Evolutionary conservation across 2,797 vertebrate genomes (phyloP).

Genomic region (Scolopax bukidnonensis): DNA sequence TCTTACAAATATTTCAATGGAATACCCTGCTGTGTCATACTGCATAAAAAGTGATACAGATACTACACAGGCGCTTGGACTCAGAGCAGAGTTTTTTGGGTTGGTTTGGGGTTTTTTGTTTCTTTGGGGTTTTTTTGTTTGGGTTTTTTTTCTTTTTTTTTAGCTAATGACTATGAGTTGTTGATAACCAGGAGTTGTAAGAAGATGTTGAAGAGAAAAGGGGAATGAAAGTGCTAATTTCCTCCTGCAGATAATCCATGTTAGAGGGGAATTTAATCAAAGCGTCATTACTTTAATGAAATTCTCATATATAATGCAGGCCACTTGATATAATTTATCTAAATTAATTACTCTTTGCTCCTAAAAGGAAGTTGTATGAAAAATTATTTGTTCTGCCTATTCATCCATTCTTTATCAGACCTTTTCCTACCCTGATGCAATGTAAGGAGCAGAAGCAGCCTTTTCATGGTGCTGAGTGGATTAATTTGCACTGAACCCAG

Average conservation of each 20-base stretch:
- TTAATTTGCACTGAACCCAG: constrained; percentile 46
- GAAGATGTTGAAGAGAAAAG: background rate
- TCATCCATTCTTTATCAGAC: constrained; percentile 61
- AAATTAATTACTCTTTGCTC: constrained; percentile 70
- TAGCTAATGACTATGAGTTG: background rate
- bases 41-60: rapidly evolving
- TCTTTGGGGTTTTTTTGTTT: no score
- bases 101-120: no score
- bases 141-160: background rate
- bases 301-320: constrained; percentile 62
- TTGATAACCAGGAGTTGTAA: background rate
- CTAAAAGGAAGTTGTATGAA: constrained; percentile 62
- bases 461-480: constrained; percentile 35
- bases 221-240: background rate
- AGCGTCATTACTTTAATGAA: constrained; percentile 60
- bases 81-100: background rate
- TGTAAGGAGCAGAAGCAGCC: constrained; percentile 16
- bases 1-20: background rate
- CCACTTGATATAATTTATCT: constrained; percentile 66
- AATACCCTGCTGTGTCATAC: background rate
- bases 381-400: constrained; percentile 71
- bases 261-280: constrained; percentile 57
- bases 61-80: background rate
- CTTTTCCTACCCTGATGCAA: constrained; percentile 29
- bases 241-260: constrained; percentile 22